Percentiles rank a stretch among this genome's conserved stretches.
phyloP scores from a whole-genome alignment of 2,113 vertebrate species.

The Anseranas semipalmata region DNA sequence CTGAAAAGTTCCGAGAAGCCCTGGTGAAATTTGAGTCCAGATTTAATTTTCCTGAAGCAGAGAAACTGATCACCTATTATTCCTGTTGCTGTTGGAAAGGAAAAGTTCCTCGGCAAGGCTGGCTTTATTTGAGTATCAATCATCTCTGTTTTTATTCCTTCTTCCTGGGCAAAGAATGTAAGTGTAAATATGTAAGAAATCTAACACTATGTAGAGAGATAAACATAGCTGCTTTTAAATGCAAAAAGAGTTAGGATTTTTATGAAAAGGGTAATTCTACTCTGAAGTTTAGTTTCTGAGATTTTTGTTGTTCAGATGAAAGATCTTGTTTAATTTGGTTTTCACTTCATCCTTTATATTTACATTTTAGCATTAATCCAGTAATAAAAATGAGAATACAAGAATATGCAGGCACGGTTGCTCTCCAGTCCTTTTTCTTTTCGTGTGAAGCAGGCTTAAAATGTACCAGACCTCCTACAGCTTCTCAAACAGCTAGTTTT shows the following conservation, averaged over 20 bases:
- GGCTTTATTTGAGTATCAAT: constrained; percentile 96
- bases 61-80: constrained; percentile 92
- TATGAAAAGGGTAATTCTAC: neutral
- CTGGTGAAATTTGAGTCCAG: constrained; percentile 89
- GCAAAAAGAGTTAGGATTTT: neutral
- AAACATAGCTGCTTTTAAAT: neutral
- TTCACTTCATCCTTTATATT: neutral
- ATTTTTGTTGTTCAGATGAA: neutral
- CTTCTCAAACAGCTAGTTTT: neutral
- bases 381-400: neutral
- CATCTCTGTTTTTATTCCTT: constrained; percentile 98
- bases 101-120: constrained; percentile 94
- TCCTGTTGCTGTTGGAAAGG: constrained; percentile 99
- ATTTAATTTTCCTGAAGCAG: constrained; percentile 90
- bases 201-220: neutral
- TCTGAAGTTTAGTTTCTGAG: neutral
- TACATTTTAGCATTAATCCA: neutral
- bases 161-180: constrained; percentile 96
- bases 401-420: neutral
- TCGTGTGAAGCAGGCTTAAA: neutral
- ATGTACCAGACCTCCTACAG: neutral
- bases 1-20: constrained; percentile 90
- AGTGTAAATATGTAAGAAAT: constrained; percentile 45
- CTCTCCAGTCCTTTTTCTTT: neutral
- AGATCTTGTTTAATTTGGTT: neutral